Conservation (phyloP, 1,140 invertebrate species). For the Phocides pigmalion region DNA sequence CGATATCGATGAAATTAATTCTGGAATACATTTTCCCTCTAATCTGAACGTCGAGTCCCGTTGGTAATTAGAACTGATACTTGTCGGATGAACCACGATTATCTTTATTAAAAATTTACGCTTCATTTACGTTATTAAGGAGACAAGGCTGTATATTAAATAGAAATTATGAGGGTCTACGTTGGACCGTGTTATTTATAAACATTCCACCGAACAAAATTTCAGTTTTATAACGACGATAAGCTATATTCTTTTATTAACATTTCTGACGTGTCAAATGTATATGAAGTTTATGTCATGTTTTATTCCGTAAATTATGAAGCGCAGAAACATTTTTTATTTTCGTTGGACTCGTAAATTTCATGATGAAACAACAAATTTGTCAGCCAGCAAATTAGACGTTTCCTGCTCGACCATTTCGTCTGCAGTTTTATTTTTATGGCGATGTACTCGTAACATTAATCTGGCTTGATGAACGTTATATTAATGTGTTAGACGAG, state of each 20-base stretch:
- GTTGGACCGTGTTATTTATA: conserved; percentile 7
- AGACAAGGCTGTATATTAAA: conserved; percentile 41
- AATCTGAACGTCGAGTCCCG: conserved; percentile 9
- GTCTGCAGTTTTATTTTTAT: conserved; percentile 27
- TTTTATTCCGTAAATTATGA: not conserved
- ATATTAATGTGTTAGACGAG: conserved; percentile 47
- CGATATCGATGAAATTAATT: conserved; percentile 28
- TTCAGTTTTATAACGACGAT: not conserved
- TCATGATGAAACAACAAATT: conserved; percentile 24
- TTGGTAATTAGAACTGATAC: conserved; percentile 45
- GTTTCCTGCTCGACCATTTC: conserved; percentile 16
- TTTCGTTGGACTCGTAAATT: conserved; percentile 1
- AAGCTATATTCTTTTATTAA: conserved; percentile 7
- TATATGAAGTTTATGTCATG: not conserved
- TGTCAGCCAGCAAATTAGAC: conserved; percentile 29
- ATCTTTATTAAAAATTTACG: conserved; percentile 49
- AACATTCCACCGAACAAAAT: conserved; percentile 5
- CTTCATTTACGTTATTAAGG: conserved; percentile 44
- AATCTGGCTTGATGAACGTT: conserved; percentile 28
- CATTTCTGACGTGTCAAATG: conserved; percentile 13
- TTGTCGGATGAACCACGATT: conserved; percentile 39
- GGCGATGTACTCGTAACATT: conserved; percentile 10
- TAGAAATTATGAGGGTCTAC: conserved; percentile 36
- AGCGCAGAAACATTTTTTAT: conserved; percentile 1
- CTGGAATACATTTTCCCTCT: conserved; percentile 24